A percentile compares a stretch with the other conserved stretches of the same genome.
Conservation (phyloP, 2,888 invertebrate genomes). For the Tipula vernalis region DNA sequence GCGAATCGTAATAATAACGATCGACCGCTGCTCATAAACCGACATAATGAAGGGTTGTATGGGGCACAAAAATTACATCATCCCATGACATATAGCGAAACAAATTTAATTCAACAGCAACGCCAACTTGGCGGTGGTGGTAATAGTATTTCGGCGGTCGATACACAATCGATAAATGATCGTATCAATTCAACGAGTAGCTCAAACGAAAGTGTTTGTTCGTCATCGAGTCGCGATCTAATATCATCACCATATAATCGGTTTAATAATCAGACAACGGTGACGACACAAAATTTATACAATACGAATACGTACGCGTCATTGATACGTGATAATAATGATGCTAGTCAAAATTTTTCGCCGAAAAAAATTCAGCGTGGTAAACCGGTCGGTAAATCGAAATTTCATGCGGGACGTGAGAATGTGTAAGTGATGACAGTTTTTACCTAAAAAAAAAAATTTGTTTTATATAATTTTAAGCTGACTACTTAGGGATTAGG, state of each 20-base stretch:
- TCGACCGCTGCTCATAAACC: not conserved
- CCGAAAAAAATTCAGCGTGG: conserved; percentile 12
- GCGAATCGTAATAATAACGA: not conserved
- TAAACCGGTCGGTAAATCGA: conserved; percentile 11
- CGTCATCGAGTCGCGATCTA: conserved; percentile 43
- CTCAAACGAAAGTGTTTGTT: conserved; percentile 75
- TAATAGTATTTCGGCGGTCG: not conserved
- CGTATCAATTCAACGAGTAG: conserved; percentile 50
- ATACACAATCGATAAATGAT: conserved; percentile 20
- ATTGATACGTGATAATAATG: not conserved
- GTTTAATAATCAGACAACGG: not conserved
- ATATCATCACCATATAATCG: not conserved
- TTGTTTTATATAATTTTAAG: not conserved
- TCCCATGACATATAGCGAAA: conserved; percentile 13
- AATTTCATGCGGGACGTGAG: conserved; percentile 9
- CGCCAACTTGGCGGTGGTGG: not conserved
- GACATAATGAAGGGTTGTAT: conserved; percentile 11
- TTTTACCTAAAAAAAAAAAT: not conserved
- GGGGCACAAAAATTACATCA: conserved; percentile 12
- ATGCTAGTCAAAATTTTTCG: conserved; percentile 13
- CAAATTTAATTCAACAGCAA: conserved; percentile 13
- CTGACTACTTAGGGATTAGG: not conserved
- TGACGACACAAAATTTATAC: not conserved
- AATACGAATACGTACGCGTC: not conserved
- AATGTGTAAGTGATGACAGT: conserved; percentile 14